These are phyloP conservation scores for Teleopsis dalmanni DNA, from an alignment of 1,140 invertebrate species.

Conservation along the genomic window DNA sequence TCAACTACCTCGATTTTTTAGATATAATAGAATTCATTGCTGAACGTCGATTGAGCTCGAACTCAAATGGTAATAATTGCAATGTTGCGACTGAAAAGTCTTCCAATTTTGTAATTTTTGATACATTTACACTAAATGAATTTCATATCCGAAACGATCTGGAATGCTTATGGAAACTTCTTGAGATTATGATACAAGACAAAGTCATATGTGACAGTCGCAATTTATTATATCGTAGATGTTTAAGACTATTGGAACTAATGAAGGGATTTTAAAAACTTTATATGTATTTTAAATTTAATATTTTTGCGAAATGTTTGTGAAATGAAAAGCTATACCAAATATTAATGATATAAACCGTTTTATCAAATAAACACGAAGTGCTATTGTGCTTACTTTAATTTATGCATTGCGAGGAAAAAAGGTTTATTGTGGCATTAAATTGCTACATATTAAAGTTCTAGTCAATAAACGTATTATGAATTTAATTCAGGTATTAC, in stretches of 20 bases:
- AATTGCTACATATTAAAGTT: too few species aligned
- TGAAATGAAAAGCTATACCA: too few species aligned
- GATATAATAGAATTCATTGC: constrained; percentile 60
- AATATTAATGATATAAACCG: too few species aligned
- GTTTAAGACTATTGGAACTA: constrained; percentile 3
- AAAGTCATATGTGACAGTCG: constrained; percentile 18
- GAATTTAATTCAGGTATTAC: too few species aligned
- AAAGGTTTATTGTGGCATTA: too few species aligned
- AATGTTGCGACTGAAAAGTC: not conserved
- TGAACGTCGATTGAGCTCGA: constrained; percentile 44
- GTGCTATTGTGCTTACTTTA: too few species aligned
- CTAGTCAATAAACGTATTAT: too few species aligned
- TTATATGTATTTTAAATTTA: too few species aligned
- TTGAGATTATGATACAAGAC: constrained; percentile 21
- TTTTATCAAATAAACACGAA: too few species aligned
- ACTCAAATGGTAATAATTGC: constrained; percentile 5
- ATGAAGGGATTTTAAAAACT: too few species aligned
- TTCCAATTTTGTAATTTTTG: constrained; percentile 23
- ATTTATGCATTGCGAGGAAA: too few species aligned
- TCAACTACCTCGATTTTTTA: constrained; percentile 68
- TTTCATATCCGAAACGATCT: constrained; percentile 30
- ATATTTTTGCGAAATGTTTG: too few species aligned
- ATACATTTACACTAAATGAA: constrained; percentile 26
- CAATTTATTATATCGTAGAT: constrained; percentile 13
- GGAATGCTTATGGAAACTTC: constrained; percentile 17